A percentile compares a stretch with the other conserved stretches of the same genome.
Conservation (phyloP, 2,888 invertebrate species). For the Protonemura montana region DNA sequence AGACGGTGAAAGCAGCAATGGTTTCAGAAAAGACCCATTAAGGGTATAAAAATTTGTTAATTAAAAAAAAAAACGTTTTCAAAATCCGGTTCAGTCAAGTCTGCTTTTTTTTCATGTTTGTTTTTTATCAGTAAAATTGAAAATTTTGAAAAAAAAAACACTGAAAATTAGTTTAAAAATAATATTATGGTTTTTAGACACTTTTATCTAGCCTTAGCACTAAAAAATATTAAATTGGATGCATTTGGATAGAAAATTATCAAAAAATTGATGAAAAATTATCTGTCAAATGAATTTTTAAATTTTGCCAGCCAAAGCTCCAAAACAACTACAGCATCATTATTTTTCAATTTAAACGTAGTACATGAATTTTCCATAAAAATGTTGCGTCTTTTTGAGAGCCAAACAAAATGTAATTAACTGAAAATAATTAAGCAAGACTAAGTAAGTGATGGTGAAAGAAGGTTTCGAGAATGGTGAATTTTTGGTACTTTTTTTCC, state of each 20-base stretch:
- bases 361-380: neutral
- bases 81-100: neutral
- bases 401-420: neutral
- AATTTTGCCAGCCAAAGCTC: neutral
- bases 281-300: no score
- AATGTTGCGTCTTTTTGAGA: neutral
- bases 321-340: neutral
- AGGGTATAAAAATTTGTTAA: constrained; percentile 57
- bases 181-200: no score
- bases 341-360: neutral
- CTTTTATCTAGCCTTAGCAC: no score
- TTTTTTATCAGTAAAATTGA: neutral
- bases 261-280: no score
- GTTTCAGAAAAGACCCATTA: constrained; percentile 77
- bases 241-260: no score
- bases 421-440: neutral
- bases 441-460: neutral
- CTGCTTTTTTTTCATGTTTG: neutral
- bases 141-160: no score
- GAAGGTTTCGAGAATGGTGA: neutral
- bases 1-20: constrained; percentile 59
- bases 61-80: neutral
- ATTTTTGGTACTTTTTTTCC: neutral
- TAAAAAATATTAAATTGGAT: no score
- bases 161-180: no score